These are phyloP conservation scores for Papilio polyxenes DNA, from an alignment of 1,140 invertebrate species.

Conservation along the genomic window DNA sequence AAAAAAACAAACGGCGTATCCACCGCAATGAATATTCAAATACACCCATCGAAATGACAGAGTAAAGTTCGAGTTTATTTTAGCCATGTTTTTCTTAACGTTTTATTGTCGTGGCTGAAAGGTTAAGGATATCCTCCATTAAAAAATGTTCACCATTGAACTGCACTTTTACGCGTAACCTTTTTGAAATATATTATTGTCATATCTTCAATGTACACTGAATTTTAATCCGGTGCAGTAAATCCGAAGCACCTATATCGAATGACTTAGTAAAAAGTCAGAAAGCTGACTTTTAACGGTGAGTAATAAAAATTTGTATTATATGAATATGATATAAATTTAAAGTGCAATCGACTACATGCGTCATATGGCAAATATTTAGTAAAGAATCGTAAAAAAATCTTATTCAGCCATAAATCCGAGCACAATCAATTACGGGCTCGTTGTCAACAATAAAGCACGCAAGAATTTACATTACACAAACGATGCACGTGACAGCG, in stretches of 20 bases:
- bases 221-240: conserved; percentile 7
- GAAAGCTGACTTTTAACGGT: conserved; percentile 22
- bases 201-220: conserved; percentile 12
- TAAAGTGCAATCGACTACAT: conserved; percentile 9
- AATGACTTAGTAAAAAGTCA: conserved; percentile 15
- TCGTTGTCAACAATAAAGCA: conserved; percentile 71
- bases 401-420: conserved; percentile 64
- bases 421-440: conserved; percentile 68
- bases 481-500: conserved; percentile 64
- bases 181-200: neutral
- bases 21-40: conserved; percentile 36
- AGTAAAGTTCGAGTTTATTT: conserved; percentile 7
- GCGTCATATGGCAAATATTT: conserved; percentile 54
- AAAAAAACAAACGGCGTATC: conserved; percentile 23
- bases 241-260: conserved; percentile 16
- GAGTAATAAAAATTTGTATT: conserved; percentile 13
- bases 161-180: conserved; percentile 15
- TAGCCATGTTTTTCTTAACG: neutral
- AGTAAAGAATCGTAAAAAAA: conserved; percentile 48
- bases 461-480: conserved; percentile 67
- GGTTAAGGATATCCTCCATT: neutral
- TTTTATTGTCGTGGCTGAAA: neutral
- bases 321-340: conserved; percentile 27
- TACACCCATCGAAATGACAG: conserved; percentile 35
- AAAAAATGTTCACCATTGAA: conserved; percentile 14